These are phyloP conservation scores for Sarcophaga variegata DNA, from an alignment of 2,888 invertebrate genomes.

Conservation along the genomic window DNA sequence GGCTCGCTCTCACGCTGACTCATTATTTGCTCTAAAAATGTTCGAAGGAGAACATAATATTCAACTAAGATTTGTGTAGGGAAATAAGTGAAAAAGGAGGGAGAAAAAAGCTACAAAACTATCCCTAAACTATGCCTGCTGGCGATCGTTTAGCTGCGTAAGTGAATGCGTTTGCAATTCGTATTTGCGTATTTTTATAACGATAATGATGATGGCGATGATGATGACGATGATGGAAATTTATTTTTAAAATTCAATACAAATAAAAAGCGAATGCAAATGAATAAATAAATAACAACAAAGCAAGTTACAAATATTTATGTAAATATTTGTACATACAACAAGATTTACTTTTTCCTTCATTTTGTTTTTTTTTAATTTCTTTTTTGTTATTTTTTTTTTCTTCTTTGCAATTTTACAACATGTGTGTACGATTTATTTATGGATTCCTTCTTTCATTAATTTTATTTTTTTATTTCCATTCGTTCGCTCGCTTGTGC, in stretches of 20 bases:
- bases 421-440: constrained; percentile 53
- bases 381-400: too few relatives aligned
- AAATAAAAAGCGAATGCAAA: constrained; percentile 41
- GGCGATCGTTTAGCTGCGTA: constrained; percentile 21
- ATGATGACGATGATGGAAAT: constrained; percentile 60
- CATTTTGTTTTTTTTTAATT: constrained; percentile 14
- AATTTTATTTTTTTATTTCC: constrained; percentile 16
- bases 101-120: neutral
- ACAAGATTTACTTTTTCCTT: constrained; percentile 34
- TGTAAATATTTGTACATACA: constrained; percentile 20
- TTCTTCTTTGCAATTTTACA: neutral
- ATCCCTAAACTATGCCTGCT: neutral
- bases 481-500: neutral
- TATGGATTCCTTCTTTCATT: constrained; percentile 23
- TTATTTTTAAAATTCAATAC: constrained; percentile 64
- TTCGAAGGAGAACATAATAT: neutral
- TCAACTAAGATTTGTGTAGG: neutral
- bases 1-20: too few relatives aligned
- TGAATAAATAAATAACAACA: constrained; percentile 42
- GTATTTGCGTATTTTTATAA: constrained; percentile 20
- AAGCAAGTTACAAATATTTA: constrained; percentile 46
- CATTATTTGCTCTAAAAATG: too few relatives aligned
- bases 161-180: constrained; percentile 31
- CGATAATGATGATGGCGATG: constrained; percentile 36
- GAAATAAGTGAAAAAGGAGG: neutral